Conservation (phyloP, 2,797 vertebrate genomes). For the Aulostomus chinensis region DNA sequence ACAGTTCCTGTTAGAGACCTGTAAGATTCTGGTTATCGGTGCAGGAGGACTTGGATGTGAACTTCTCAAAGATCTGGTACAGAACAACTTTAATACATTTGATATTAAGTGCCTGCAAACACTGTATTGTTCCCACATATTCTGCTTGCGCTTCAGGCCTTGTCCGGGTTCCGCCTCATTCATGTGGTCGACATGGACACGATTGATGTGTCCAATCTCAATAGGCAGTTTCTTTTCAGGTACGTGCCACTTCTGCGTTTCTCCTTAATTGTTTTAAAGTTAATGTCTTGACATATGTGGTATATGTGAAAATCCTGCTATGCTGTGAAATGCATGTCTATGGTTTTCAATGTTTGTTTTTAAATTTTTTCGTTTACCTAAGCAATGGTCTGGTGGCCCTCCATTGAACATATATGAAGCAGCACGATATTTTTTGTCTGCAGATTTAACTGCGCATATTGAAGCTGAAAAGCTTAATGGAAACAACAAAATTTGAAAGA, state of each 20-base stretch:
- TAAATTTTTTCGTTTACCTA: no score
- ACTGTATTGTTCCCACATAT: neutral
- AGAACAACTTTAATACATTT: constrained; percentile 11
- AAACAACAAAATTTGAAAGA: no score
- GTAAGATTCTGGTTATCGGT: constrained; percentile 96
- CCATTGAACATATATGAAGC: no score
- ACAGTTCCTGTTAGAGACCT: constrained; percentile 94
- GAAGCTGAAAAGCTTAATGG: no score
- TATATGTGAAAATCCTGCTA: no score
- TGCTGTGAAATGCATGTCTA: no score
- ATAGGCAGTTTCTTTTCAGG: constrained; percentile 99
- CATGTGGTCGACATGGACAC: constrained; percentile 99
- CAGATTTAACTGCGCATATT: no score
- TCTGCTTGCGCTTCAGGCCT: constrained; percentile 78
- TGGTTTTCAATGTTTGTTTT: no score
- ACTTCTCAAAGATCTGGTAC: constrained; percentile 97
- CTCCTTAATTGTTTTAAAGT: neutral
- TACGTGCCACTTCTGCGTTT: constrained; percentile 58
- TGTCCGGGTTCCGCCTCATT: constrained; percentile 96
- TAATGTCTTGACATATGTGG: neutral
- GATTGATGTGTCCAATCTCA: constrained; percentile 97
- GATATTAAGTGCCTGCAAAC: no score
- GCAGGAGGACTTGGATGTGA: constrained; percentile 97
- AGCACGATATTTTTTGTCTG: no score
- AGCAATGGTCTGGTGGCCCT: no score